These are phyloP conservation scores for Talpa occidentalis DNA, from an alignment of 2,113 vertebrate genomes.

Conservation along the genomic window DNA sequence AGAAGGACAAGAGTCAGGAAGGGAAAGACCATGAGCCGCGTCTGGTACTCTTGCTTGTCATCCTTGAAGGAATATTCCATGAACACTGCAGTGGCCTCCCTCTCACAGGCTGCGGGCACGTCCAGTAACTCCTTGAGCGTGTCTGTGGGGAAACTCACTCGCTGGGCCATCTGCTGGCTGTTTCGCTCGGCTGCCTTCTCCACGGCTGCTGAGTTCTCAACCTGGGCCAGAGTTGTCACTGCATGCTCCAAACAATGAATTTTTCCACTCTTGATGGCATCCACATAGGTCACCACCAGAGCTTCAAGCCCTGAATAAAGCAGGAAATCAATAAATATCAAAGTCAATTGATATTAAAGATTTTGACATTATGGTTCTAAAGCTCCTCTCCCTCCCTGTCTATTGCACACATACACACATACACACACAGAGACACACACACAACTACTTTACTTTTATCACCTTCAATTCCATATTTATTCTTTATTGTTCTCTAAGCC, in stretches of 20 bases:
- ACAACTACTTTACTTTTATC: too few relatives aligned
- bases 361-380: too few relatives aligned
- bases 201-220: constrained; percentile 78
- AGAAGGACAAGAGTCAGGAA: too few relatives aligned
- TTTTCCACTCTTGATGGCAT: constrained; percentile 73
- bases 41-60: too few relatives aligned
- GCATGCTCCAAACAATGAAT: constrained; percentile 84
- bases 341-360: too few relatives aligned
- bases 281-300: constrained; percentile 72
- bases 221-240: constrained; percentile 76
- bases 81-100: constrained; percentile 55
- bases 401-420: too few relatives aligned
- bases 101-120: constrained; percentile 50
- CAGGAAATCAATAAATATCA: too few relatives aligned
- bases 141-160: constrained; percentile 66
- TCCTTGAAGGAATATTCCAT: too few relatives aligned
- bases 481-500: too few relatives aligned
- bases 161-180: constrained; percentile 50
- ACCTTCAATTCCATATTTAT: too few relatives aligned
- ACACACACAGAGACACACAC: too few relatives aligned
- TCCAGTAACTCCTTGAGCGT: constrained; percentile 63
- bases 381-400: too few relatives aligned
- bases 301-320: constrained; percentile 71
- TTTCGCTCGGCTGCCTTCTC: constrained; percentile 69
- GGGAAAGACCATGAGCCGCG: neutral